These are phyloP conservation scores for Mungos mungo DNA, from an alignment of 2,113 vertebrate species.

Conservation along the genomic window DNA sequence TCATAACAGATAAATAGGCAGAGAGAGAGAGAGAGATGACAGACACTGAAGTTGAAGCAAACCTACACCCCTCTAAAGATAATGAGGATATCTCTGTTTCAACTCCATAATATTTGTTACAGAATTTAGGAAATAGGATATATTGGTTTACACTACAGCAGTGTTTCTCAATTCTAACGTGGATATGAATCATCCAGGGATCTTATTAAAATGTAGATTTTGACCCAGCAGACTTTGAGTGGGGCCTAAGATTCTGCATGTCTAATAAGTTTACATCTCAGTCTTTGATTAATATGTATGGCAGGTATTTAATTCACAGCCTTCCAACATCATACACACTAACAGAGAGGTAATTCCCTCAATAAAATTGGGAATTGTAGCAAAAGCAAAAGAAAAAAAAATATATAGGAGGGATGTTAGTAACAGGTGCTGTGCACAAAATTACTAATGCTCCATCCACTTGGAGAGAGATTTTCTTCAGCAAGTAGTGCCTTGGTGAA, in stretches of 20 bases:
- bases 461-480: neutral
- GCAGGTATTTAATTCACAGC: neutral
- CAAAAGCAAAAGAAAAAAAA: neutral
- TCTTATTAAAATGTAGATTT: neutral
- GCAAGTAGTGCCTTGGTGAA: neutral
- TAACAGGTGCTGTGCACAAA: neutral
- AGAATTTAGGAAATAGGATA: neutral
- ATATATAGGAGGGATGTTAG: neutral
- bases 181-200: neutral
- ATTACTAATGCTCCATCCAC: neutral
- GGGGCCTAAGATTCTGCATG: neutral
- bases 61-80: neutral
- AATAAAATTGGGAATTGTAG: neutral
- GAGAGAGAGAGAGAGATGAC: neutral
- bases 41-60: neutral
- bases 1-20: too few relatives aligned
- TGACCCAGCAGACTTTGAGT: neutral
- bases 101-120: neutral
- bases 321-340: neutral
- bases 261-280: neutral
- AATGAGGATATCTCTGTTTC: neutral
- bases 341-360: neutral
- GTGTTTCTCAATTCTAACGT: neutral
- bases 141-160: neutral
- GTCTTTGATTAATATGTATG: neutral